phyloP scores from a whole-genome alignment of 1,140 invertebrate species.

The Drosophila sulfurigaster region DNA sequence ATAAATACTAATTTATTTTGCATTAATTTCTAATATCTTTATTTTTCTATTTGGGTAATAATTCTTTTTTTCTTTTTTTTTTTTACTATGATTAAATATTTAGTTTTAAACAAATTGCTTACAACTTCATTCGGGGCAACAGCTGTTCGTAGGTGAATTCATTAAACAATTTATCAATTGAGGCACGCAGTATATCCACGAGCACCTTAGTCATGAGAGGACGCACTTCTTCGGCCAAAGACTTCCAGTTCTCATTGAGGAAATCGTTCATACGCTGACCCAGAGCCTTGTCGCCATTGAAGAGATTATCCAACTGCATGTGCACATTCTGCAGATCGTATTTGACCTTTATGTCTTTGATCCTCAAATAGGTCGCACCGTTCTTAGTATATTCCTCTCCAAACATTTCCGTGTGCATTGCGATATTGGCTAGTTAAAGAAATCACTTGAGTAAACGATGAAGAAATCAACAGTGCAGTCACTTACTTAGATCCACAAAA shows the following conservation, averaged over 20 bases:
- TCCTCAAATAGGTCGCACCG: slow-evolving; percentile 85
- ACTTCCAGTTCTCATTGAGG: slow-evolving; percentile 88
- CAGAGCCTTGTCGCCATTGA: slow-evolving; percentile 89
- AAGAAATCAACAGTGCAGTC: background rate
- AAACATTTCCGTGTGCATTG: slow-evolving; percentile 87
- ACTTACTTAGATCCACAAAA: slow-evolving; percentile 87
- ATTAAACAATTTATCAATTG: slow-evolving; percentile 86
- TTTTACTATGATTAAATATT: slow-evolving; percentile 39
- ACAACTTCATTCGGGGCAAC: slow-evolving; percentile 48
- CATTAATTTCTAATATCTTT: slow-evolving; percentile 49
- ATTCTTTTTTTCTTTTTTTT: background rate
- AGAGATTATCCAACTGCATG: slow-evolving; percentile 89
- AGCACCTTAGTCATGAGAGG: slow-evolving; percentile 86
- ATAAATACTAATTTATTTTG: slow-evolving; percentile 71
- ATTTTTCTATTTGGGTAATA: slow-evolving; percentile 41
- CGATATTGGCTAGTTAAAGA: slow-evolving; percentile 87
- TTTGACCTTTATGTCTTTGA: slow-evolving; percentile 88
- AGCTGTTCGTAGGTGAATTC: slow-evolving; percentile 77
- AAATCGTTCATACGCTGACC: slow-evolving; percentile 88
- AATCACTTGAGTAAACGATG: background rate
- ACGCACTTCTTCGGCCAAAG: slow-evolving; percentile 86
- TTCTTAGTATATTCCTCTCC: slow-evolving; percentile 86
- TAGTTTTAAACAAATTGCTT: slow-evolving; percentile 15
- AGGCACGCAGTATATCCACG: slow-evolving; percentile 86
- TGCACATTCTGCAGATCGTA: slow-evolving; percentile 87